Conservation (phyloP, 2,797 vertebrate genomes). For the Phoebastria nigripes region DNA sequence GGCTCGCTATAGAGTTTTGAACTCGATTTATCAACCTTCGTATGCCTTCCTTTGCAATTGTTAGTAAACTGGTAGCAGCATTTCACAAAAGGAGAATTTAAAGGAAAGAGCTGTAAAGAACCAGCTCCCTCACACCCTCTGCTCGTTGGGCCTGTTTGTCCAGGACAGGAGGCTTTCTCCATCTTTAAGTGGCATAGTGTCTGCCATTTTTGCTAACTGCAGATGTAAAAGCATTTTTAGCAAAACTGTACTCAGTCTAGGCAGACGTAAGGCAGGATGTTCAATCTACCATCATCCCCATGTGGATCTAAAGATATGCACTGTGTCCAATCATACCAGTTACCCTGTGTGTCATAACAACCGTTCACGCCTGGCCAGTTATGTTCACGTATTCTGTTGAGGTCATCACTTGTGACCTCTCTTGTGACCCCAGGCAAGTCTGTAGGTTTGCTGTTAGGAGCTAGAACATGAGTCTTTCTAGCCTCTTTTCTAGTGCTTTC, state of each 20-base stretch:
- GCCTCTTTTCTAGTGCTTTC: constrained; percentile 79
- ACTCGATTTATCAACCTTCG: constrained; percentile 71
- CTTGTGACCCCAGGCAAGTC: constrained; percentile 86
- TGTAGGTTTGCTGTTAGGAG: constrained; percentile 73
- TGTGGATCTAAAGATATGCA: constrained; percentile 91
- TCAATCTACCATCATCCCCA: constrained; percentile 87
- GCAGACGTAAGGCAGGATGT: constrained; percentile 94
- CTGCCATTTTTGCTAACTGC: constrained; percentile 52
- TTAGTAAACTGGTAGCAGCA: constrained; percentile 85
- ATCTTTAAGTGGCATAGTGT: constrained; percentile 43
- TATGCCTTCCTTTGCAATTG: constrained; percentile 78
- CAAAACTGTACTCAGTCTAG: constrained; percentile 83
- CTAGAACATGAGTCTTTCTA: constrained; percentile 81
- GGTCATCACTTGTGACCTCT: constrained; percentile 80
- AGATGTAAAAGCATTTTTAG: constrained; percentile 63
- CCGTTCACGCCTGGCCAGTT: constrained; percentile 94
- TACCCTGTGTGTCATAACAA: constrained; percentile 89
- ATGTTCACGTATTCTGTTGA: constrained; percentile 81
- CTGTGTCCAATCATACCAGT: constrained; percentile 96
- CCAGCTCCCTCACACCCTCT: constrained; percentile 60
- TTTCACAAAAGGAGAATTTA: constrained; percentile 78
- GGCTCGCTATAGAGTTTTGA: constrained; percentile 75
- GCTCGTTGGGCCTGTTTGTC: constrained; percentile 58
- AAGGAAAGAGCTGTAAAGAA: constrained; percentile 53
- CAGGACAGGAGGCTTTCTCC: constrained; percentile 64